A percentile compares a stretch with the other conserved stretches of the same genome.
These are phyloP conservation scores for Holcopasites calliopsidis DNA, from an alignment of 1,140 invertebrate species.

Conservation along the genomic window DNA sequence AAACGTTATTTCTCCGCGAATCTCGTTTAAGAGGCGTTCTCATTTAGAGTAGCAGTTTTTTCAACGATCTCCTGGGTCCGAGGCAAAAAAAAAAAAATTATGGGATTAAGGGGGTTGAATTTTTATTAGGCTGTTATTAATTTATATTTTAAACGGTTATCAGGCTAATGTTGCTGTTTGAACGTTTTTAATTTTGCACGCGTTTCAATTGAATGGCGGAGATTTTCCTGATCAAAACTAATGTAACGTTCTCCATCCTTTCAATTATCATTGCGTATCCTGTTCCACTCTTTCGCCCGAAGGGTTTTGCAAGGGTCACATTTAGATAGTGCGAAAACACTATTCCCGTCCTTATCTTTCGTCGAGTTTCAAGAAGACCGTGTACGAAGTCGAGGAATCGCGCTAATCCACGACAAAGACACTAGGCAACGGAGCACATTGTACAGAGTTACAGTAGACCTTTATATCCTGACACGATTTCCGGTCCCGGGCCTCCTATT, in stretches of 20 bases:
- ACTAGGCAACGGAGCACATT: conserved; percentile 9
- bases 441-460: conserved; percentile 19
- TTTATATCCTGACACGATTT: conserved; percentile 12
- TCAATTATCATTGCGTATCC: background rate
- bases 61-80: background rate
- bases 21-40: background rate
- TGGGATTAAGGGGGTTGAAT: no score
- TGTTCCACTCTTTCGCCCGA: background rate
- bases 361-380: conserved; percentile 47
- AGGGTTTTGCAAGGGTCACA: conserved; percentile 20
- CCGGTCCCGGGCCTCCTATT: conserved; percentile 1
- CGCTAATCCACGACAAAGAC: conserved; percentile 54
- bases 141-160: no score
- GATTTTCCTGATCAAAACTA: no score
- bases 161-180: no score
- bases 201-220: no score
- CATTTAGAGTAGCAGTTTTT: background rate
- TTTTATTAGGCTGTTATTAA: no score
- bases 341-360: conserved; percentile 47
- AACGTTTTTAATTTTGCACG: no score
- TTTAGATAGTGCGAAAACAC: conserved; percentile 52
- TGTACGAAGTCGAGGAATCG: conserved; percentile 41
- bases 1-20: background rate
- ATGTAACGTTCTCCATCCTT: background rate
- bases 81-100: background rate